A percentile compares a stretch with the other conserved stretches of the same genome.
These are phyloP conservation scores for Amia ocellicauda DNA, from an alignment of 2,113 vertebrate species.

Conservation along the genomic window DNA sequence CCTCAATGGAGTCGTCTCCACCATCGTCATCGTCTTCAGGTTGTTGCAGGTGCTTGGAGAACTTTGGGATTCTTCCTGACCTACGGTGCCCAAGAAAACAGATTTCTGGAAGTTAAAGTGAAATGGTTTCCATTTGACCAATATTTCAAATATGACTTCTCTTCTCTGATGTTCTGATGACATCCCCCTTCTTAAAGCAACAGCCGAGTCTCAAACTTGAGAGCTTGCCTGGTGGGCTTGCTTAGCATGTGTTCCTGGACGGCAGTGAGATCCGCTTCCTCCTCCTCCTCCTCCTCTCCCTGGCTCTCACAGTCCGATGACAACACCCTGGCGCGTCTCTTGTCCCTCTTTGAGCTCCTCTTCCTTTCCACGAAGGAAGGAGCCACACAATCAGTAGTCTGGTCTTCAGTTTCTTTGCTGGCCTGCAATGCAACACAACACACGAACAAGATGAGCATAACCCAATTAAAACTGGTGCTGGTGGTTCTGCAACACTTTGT, in stretches of 20 bases:
- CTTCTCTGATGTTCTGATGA: too few relatives aligned
- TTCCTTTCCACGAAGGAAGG: conserved; percentile 10
- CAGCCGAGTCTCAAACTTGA: too few relatives aligned
- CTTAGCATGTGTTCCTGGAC: conserved; percentile 24
- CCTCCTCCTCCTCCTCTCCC: conserved; percentile 7
- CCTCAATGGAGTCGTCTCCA: conserved; percentile 27
- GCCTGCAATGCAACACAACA: conserved; percentile 11
- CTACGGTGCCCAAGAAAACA: conserved; percentile 25
- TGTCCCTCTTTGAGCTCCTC: not conserved
- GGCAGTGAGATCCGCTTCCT: conserved; percentile 3
- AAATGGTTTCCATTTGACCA: too few relatives aligned
- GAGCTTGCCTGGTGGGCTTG: conserved; percentile 52
- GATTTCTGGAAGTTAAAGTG: too few relatives aligned
- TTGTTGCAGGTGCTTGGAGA: conserved; percentile 49
- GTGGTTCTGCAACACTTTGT: too few relatives aligned
- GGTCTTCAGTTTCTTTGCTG: conserved; percentile 46
- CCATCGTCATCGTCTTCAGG: conserved; percentile 47
- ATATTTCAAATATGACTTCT: too few relatives aligned
- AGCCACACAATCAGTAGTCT: conserved; percentile 12
- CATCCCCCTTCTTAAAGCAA: too few relatives aligned
- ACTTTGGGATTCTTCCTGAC: conserved; percentile 63
- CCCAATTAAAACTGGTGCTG: too few relatives aligned
- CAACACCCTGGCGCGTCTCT: not conserved
- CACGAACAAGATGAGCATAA: too few relatives aligned
- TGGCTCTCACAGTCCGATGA: not conserved